A percentile compares a stretch with the other conserved stretches of the same genome.
Conservation (phyloP, 2,888 invertebrate genomes). For the Dyspetes luteomarginatus region DNA sequence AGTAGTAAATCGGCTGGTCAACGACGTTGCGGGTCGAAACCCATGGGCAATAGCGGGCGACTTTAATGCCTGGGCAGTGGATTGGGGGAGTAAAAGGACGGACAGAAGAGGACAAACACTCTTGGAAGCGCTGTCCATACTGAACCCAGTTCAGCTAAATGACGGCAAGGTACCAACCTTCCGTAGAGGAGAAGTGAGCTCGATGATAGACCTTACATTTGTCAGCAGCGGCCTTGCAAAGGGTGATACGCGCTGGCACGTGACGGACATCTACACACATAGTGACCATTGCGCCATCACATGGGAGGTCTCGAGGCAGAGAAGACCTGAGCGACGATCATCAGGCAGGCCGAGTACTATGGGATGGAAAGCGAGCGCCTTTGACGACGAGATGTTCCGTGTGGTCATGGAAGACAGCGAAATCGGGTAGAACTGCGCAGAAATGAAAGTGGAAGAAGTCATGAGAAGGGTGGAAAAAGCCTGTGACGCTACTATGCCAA, state of each 20-base stretch:
- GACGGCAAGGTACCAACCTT: constrained; percentile 65
- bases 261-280: constrained; percentile 51
- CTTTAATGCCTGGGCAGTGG: constrained; percentile 65
- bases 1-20: constrained; percentile 56
- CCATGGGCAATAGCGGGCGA: constrained; percentile 67
- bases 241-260: constrained; percentile 41
- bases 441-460: constrained; percentile 22
- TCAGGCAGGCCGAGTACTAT: neutral
- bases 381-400: constrained; percentile 5
- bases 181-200: constrained; percentile 53
- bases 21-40: constrained; percentile 54
- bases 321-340: neutral
- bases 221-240: constrained; percentile 65
- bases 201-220: constrained; percentile 68
- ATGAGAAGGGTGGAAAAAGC: constrained; percentile 41
- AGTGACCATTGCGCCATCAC: constrained; percentile 62
- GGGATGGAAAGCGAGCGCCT: constrained; percentile 24
- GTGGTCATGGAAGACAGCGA: constrained; percentile 12
- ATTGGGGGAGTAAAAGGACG: constrained; percentile 68
- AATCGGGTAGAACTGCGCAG: constrained; percentile 18
- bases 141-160: constrained; percentile 63
- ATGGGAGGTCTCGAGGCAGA: constrained; percentile 37
- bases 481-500: constrained; percentile 58
- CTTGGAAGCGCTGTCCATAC: constrained; percentile 54
- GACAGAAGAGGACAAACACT: constrained; percentile 61